These are phyloP conservation scores for Melinaea marsaeus DNA, from an alignment of 2,888 invertebrate species.

Conservation along the genomic window DNA sequence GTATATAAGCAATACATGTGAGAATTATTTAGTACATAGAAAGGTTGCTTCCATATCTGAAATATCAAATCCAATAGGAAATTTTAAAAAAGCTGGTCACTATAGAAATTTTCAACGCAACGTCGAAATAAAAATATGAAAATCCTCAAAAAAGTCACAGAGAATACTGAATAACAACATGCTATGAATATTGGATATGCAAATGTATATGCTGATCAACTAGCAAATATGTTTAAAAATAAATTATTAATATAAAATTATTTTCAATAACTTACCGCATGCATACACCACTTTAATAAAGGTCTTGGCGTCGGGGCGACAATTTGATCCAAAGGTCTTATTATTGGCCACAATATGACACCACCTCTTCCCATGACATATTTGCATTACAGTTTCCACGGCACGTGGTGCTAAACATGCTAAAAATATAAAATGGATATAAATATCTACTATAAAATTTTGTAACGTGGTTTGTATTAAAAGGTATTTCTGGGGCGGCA, in stretches of 20 bases:
- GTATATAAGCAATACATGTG: background rate
- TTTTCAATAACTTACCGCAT: slow-evolving; percentile 82
- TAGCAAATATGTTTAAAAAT: no score
- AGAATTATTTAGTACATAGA: background rate
- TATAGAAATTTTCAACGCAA: background rate
- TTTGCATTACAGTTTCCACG: slow-evolving; percentile 91
- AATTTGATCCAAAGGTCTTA: slow-evolving; percentile 86
- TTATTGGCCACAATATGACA: slow-evolving; percentile 86
- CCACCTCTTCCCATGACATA: slow-evolving; percentile 87
- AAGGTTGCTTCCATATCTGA: background rate
- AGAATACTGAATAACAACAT: background rate
- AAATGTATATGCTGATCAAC: no score
- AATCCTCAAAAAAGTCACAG: background rate
- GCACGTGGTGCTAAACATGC: slow-evolving; percentile 90
- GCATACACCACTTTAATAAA: slow-evolving; percentile 91
- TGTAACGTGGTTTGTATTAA: no score
- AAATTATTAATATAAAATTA: background rate
- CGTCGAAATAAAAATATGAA: background rate
- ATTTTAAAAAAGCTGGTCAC: background rate
- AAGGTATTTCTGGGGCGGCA: no score
- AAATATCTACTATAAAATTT: no score
- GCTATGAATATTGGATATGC: no score
- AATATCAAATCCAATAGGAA: background rate
- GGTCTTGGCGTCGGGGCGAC: slow-evolving; percentile 84
- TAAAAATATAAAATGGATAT: slow-evolving; percentile 55